Evolutionary conservation across 1,140 invertebrate genomes (phyloP).

Genomic region (Trachymyrmex septentrionalis): DNA sequence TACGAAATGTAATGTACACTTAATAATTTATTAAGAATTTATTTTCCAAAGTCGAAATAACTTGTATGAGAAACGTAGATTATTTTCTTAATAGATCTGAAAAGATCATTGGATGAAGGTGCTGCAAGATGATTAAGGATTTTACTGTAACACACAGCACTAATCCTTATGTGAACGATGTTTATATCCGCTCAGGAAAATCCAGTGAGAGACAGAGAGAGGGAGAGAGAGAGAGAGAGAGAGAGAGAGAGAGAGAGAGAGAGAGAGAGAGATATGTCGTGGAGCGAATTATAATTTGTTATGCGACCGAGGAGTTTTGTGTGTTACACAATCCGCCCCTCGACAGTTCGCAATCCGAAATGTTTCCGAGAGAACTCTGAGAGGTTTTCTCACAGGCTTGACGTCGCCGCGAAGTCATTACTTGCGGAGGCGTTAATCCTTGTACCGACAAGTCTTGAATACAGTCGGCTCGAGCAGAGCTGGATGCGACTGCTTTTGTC

Average conservation of each 20-base stretch:
- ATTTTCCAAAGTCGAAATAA: not conserved
- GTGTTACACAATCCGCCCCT: conserved; percentile 15
- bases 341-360: conserved; percentile 34
- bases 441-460: conserved; percentile 55
- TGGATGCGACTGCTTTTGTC: conserved; percentile 16
- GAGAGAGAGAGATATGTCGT: too few species aligned
- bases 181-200: conserved; percentile 27
- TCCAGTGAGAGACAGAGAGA: too few species aligned
- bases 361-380: conserved; percentile 34
- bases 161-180: conserved; percentile 26
- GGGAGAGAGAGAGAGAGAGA: too few species aligned
- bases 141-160: not conserved
- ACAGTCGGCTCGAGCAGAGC: not conserved
- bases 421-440: conserved; percentile 52
- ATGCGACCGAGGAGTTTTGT: conserved; percentile 17
- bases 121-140: not conserved
- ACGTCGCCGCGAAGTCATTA: conserved; percentile 33
- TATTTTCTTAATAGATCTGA: not conserved
- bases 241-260: too few species aligned
- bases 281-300: conserved; percentile 30
- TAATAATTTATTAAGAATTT: not conserved
- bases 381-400: conserved; percentile 15
- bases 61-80: not conserved
- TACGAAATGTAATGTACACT: not conserved
- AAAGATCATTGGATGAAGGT: conserved; percentile 4